Percentiles rank a stretch among this genome's conserved stretches.
These are phyloP conservation scores for Pemphigus obesinymphae DNA, from an alignment of 1,140 invertebrate species.

Conservation along the genomic window DNA sequence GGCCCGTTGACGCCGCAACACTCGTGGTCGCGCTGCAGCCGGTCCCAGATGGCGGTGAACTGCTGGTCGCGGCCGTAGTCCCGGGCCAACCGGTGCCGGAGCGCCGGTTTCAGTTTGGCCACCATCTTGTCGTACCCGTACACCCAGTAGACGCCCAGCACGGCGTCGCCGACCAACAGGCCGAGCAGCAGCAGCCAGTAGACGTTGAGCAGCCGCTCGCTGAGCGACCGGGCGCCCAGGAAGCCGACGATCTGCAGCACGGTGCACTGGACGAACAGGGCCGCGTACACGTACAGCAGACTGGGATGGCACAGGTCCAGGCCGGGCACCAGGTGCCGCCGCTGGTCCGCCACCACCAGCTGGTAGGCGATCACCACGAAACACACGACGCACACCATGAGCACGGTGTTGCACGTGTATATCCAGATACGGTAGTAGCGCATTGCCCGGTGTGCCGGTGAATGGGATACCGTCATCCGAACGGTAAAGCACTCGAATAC, in stretches of 20 bases:
- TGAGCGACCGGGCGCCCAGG: slow-evolving; percentile 71
- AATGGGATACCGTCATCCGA: slow-evolving; percentile 43
- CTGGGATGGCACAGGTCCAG: slow-evolving; percentile 68
- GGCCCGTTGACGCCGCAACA: slow-evolving; percentile 75
- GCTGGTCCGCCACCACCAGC: slow-evolving; percentile 58
- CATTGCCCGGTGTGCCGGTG: slow-evolving; percentile 49
- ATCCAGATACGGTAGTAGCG: slow-evolving; percentile 87
- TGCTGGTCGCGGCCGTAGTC: slow-evolving; percentile 64
- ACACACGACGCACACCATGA: slow-evolving; percentile 73
- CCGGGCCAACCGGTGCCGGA: slow-evolving; percentile 56
- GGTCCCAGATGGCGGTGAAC: slow-evolving; percentile 75
- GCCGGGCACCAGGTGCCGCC: slow-evolving; percentile 65
- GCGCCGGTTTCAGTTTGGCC: slow-evolving; percentile 63
- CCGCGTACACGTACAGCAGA: slow-evolving; percentile 77
- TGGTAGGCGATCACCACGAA: slow-evolving; percentile 71
- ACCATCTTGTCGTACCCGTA: slow-evolving; percentile 73
- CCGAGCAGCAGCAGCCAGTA: slow-evolving; percentile 79
- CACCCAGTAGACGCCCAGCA: slow-evolving; percentile 82
- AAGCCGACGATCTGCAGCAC: slow-evolving; percentile 63
- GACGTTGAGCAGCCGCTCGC: slow-evolving; percentile 71
- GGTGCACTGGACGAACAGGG: slow-evolving; percentile 64
- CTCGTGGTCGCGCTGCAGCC: slow-evolving; percentile 66
- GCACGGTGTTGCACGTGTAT: slow-evolving; percentile 82
- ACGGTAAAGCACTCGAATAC: slow-evolving; percentile 27
- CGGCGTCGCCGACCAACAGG: slow-evolving; percentile 74